Percentiles rank a stretch among this genome's conserved stretches.
Evolutionary conservation across 2,888 invertebrate genomes (phyloP).

Genomic region (Iselma pallidipennis): DNA sequence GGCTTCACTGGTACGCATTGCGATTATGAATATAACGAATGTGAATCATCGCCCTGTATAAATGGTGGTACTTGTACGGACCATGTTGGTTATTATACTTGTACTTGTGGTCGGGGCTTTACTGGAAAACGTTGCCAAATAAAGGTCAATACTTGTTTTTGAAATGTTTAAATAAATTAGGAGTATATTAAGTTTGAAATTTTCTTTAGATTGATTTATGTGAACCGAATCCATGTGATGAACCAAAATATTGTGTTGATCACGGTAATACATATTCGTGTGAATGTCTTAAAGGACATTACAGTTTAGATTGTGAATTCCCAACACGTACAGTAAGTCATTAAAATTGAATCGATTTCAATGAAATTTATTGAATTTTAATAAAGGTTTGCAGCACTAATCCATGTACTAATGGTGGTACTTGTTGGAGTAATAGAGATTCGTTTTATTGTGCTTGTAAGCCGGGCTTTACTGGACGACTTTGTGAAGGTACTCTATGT

Average conservation of each 20-base stretch:
- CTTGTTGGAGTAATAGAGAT: constrained; percentile 76
- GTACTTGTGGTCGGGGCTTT: constrained; percentile 71
- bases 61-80: constrained; percentile 77
- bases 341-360: constrained; percentile 69
- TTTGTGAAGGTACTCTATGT: constrained; percentile 70
- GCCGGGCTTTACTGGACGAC: constrained; percentile 76
- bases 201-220: constrained; percentile 67
- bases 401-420: constrained; percentile 72
- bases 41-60: constrained; percentile 73
- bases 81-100: constrained; percentile 69
- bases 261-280: constrained; percentile 75
- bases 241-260: constrained; percentile 70
- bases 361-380: constrained; percentile 50
- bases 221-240: constrained; percentile 70
- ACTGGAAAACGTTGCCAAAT: constrained; percentile 71
- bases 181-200: constrained; percentile 21
- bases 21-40: constrained; percentile 76
- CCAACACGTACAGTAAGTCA: constrained; percentile 66
- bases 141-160: constrained; percentile 67
- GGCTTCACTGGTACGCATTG: constrained; percentile 75
- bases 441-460: constrained; percentile 80
- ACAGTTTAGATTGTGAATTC: constrained; percentile 70
- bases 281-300: constrained; percentile 72
- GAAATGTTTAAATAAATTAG: no score
- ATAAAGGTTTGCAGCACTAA: constrained; percentile 60